Percentiles rank a stretch among this genome's conserved stretches.
phyloP scores from a whole-genome alignment of 2,888 invertebrate genomes.

The Apamea sordens region DNA sequence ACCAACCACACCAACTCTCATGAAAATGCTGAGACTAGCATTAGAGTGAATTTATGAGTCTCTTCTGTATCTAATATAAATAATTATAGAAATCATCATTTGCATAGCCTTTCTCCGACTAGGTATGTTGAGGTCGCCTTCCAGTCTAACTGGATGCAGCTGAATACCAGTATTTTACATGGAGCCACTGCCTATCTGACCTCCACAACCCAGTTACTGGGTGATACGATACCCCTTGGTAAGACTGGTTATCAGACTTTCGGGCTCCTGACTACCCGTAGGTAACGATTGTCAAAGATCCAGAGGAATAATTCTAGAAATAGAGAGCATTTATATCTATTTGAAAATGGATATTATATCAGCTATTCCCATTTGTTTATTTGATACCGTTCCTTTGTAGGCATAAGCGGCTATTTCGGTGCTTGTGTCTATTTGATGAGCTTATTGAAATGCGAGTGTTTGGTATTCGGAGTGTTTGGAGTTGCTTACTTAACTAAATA shows the following conservation, averaged over 20 bases:
- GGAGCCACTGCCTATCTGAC: too few relatives aligned
- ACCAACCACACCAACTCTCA: not conserved
- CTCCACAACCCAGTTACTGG: too few relatives aligned
- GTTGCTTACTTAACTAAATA: not conserved
- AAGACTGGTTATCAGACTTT: too few relatives aligned
- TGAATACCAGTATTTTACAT: too few relatives aligned
- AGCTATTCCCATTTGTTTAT: slow-evolving; percentile 21
- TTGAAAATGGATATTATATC: slow-evolving; percentile 10
- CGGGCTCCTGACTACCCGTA: too few relatives aligned
- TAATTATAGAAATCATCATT: too few relatives aligned
- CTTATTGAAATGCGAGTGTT: slow-evolving; percentile 26
- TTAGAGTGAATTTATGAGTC: not conserved
- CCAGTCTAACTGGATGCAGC: too few relatives aligned
- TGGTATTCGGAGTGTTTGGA: slow-evolving; percentile 2
- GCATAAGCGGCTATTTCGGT: slow-evolving; percentile 18
- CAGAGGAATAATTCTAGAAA: slow-evolving; percentile 2
- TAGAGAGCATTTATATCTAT: not conserved
- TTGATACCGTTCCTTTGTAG: slow-evolving; percentile 19
- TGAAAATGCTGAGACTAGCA: not conserved
- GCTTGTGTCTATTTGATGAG: slow-evolving; percentile 21
- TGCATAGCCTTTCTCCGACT: too few relatives aligned
- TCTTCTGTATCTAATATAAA: too few relatives aligned
- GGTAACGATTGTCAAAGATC: too few relatives aligned
- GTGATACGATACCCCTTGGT: too few relatives aligned
- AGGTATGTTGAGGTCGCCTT: too few relatives aligned